Conservation (phyloP, 1,140 invertebrate genomes). For the Orchesella cincta region DNA sequence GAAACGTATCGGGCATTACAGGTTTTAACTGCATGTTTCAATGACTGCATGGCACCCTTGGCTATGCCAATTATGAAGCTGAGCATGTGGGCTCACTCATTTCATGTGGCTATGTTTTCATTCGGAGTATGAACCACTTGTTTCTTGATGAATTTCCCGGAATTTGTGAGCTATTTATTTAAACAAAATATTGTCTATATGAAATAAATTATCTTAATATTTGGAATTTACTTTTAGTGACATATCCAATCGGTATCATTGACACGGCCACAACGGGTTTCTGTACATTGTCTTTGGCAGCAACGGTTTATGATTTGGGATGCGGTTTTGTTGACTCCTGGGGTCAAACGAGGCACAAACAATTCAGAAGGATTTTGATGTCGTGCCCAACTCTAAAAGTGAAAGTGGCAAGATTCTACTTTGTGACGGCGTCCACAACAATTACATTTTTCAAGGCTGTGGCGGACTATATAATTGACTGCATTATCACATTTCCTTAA, state of each 20-base stretch:
- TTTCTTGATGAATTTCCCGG: constrained; percentile 40
- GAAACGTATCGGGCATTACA: constrained; percentile 10
- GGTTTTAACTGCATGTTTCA: not conserved
- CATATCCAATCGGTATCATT: constrained; percentile 31
- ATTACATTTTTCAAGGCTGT: constrained; percentile 33
- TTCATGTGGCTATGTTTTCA: constrained; percentile 34
- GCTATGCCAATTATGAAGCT: not conserved
- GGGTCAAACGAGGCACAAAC: constrained; percentile 27
- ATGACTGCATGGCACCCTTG: constrained; percentile 11
- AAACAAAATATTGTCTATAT: not conserved
- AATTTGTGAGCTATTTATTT: constrained; percentile 9
- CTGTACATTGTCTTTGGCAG: constrained; percentile 19
- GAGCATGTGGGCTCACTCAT: not conserved
- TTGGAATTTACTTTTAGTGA: too few relatives aligned
- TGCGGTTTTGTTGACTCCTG: constrained; percentile 34
- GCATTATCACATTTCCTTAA: constrained; percentile 39
- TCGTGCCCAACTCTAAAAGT: constrained; percentile 32
- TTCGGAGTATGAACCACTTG: constrained; percentile 29
- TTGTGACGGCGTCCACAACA: constrained; percentile 29
- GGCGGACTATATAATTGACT: constrained; percentile 38
- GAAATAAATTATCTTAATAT: too few relatives aligned
- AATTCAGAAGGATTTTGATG: constrained; percentile 16
- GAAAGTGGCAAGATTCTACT: constrained; percentile 17
- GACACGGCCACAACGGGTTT: constrained; percentile 24
- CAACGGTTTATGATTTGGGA: constrained; percentile 30